A percentile compares a stretch with the other conserved stretches of the same genome.
phyloP scores from a whole-genome alignment of 2,888 invertebrate species.

The Hesperia comma region DNA sequence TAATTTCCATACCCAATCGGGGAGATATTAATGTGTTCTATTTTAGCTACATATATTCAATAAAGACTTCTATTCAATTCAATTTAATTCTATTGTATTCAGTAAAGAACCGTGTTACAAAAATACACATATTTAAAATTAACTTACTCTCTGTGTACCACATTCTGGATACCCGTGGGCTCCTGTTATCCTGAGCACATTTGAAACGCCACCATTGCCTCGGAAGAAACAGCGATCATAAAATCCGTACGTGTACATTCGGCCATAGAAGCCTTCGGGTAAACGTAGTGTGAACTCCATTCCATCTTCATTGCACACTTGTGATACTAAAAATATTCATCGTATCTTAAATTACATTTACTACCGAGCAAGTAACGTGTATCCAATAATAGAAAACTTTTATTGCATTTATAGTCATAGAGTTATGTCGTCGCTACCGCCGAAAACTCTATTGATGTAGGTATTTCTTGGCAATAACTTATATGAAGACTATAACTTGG shows the following conservation, averaged over 20 bases:
- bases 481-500: too few relatives aligned
- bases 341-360: neutral
- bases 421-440: neutral
- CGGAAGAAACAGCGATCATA: slow-evolving; percentile 96
- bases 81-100: too few relatives aligned
- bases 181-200: slow-evolving; percentile 93
- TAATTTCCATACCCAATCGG: too few relatives aligned
- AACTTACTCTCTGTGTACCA: slow-evolving; percentile 91
- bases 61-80: too few relatives aligned
- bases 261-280: slow-evolving; percentile 94
- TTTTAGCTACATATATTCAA: too few relatives aligned
- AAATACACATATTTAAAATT: neutral
- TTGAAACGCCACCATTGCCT: slow-evolving; percentile 93
- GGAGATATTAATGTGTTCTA: too few relatives aligned
- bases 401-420: neutral
- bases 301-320: slow-evolving; percentile 96
- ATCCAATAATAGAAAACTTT: neutral
- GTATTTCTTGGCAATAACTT: too few relatives aligned
- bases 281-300: slow-evolving; percentile 96
- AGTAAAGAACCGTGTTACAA: too few relatives aligned
- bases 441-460: neutral
- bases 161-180: slow-evolving; percentile 97
- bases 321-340: slow-evolving; percentile 86
- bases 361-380: neutral
- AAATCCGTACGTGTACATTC: slow-evolving; percentile 96